Conservation (phyloP, 2,113 vertebrate species). For the Heptranchias perlo region DNA sequence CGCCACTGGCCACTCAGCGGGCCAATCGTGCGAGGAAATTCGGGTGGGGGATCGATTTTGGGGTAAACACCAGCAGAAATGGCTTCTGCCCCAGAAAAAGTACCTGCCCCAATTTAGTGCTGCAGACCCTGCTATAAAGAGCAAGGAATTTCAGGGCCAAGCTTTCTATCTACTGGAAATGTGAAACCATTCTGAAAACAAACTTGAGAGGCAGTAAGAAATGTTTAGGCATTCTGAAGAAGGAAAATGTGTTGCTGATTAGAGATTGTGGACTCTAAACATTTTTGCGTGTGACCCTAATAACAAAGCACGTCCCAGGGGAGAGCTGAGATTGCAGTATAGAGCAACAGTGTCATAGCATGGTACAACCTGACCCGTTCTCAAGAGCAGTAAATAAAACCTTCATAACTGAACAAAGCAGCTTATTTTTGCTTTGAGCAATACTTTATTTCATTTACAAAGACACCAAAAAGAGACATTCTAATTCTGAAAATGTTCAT, state of each 20-base stretch:
- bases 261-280: not conserved
- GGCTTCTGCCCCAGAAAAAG: not conserved
- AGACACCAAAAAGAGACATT: not conserved
- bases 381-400: not conserved
- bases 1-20: not conserved
- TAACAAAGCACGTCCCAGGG: not conserved
- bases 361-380: not conserved
- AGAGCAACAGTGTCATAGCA: not conserved
- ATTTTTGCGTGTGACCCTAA: not conserved
- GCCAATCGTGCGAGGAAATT: not conserved
- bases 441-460: not conserved
- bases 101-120: not conserved
- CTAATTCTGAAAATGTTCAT: not conserved
- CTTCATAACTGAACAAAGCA: not conserved
- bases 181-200: not conserved
- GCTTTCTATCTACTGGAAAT: not conserved
- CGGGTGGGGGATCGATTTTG: not conserved
- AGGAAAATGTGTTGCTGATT: not conserved
- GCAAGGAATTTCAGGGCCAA: not conserved
- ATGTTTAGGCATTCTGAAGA: not conserved
- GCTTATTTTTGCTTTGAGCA: not conserved
- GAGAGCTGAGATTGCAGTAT: not conserved
- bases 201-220: not conserved
- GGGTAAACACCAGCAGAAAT: not conserved
- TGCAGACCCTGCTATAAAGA: not conserved